A percentile compares a stretch with the other conserved stretches of the same genome.
Evolutionary conservation across 2,797 vertebrate genomes (phyloP).

Genomic region (Helicolenus hilgendorfi): DNA sequence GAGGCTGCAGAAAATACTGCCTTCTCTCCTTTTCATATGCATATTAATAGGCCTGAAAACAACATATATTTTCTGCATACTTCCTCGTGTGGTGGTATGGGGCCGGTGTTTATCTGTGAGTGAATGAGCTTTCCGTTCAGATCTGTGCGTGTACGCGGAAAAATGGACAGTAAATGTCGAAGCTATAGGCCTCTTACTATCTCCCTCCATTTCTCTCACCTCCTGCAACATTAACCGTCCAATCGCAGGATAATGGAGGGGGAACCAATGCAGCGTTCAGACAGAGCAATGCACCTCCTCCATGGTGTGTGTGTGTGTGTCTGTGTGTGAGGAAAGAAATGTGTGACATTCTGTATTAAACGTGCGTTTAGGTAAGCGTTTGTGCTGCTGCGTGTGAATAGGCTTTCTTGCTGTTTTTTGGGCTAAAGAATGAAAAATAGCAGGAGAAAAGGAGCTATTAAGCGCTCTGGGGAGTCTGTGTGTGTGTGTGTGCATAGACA

Average conservation of each 20-base stretch:
- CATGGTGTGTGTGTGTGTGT: slow-evolving; percentile 10
- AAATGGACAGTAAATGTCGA: slow-evolving; percentile 61
- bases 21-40: slow-evolving; percentile 48
- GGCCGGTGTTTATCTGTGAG: not conserved
- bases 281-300: slow-evolving; percentile 33
- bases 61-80: slow-evolving; percentile 31
- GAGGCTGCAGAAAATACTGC: slow-evolving; percentile 42
- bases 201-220: slow-evolving; percentile 52
- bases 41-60: slow-evolving; percentile 58
- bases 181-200: slow-evolving; percentile 35
- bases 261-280: slow-evolving; percentile 65
- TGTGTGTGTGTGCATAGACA: slow-evolving; percentile 16
- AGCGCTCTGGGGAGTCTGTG: slow-evolving; percentile 48
- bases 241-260: slow-evolving; percentile 79
- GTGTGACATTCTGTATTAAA: slow-evolving; percentile 38
- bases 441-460: slow-evolving; percentile 50
- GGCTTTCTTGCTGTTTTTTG: slow-evolving; percentile 31
- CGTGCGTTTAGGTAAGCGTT: slow-evolving; percentile 53
- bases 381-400: slow-evolving; percentile 40
- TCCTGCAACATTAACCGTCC: slow-evolving; percentile 81
- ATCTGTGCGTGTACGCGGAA: slow-evolving; percentile 10
- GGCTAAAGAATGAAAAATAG: slow-evolving; percentile 56
- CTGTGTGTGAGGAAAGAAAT: not conserved
- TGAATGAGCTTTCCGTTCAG: not conserved
- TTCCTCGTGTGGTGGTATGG: not conserved